Conservation (phyloP, 2,113 vertebrate genomes). For the Atractosteus spatula region DNA sequence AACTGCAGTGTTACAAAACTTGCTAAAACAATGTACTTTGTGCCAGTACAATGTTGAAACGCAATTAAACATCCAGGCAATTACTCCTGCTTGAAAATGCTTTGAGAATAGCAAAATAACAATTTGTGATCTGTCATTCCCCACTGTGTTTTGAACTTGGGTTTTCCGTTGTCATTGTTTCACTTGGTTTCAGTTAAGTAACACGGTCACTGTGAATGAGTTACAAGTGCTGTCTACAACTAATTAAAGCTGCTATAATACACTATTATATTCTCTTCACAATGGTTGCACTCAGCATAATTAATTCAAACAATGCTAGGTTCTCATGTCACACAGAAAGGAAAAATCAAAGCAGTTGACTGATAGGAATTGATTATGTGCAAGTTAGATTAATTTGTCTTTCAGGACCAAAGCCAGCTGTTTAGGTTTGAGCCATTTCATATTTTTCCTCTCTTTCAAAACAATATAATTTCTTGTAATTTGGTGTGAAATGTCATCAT, state of each 20-base stretch:
- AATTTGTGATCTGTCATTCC: slow-evolving; percentile 26
- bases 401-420: no score
- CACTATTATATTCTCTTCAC: slow-evolving; percentile 7
- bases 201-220: not conserved
- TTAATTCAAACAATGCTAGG: no score
- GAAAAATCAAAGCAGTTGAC: no score
- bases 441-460: no score
- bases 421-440: no score
- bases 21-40: not conserved
- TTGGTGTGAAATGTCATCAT: no score
- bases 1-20: slow-evolving; percentile 1
- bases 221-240: slow-evolving; percentile 9
- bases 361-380: no score
- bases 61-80: slow-evolving; percentile 30
- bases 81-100: slow-evolving; percentile 35
- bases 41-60: slow-evolving; percentile 13
- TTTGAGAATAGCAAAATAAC: slow-evolving; percentile 20
- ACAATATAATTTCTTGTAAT: no score
- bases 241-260: slow-evolving; percentile 17
- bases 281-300: not conserved
- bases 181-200: slow-evolving; percentile 17
- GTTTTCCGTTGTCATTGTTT: not conserved
- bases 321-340: no score
- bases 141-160: not conserved
- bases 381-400: no score